Conservation (phyloP, 2,797 vertebrate genomes). For the Acipenser ruthenus region DNA sequence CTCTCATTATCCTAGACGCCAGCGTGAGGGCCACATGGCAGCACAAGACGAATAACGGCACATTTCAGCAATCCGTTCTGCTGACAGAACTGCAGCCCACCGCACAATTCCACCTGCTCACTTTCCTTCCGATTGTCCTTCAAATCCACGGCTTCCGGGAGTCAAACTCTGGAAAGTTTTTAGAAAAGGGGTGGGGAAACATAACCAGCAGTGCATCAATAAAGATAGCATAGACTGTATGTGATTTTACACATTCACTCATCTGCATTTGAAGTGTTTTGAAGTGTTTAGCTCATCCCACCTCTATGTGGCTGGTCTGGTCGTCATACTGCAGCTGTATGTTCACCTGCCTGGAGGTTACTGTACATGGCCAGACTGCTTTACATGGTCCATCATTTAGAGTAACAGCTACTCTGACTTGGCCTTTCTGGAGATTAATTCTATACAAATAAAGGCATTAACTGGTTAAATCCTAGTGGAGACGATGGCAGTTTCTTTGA, state of each 20-base stretch:
- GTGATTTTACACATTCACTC: too few species aligned
- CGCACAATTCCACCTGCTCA: conserved; percentile 65
- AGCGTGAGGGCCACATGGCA: conserved; percentile 63
- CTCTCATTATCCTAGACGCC: conserved; percentile 69
- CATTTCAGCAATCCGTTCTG: conserved; percentile 72
- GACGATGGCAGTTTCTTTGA: too few species aligned
- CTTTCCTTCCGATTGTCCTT: conserved; percentile 35
- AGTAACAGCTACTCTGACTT: too few species aligned
- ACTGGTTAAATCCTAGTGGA: too few species aligned
- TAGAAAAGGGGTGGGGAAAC: background rate
- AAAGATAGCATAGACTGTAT: background rate
- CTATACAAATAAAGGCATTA: too few species aligned
- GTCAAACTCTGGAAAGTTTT: background rate
- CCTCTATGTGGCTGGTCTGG: too few species aligned
- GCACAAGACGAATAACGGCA: conserved; percentile 72
- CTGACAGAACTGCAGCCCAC: conserved; percentile 75
- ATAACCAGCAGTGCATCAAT: background rate
- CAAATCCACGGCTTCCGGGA: conserved; percentile 24
- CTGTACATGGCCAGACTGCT: too few species aligned
- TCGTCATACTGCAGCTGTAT: too few species aligned
- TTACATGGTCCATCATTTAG: too few species aligned
- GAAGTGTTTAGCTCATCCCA: conserved; percentile 7
- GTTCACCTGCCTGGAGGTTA: too few species aligned
- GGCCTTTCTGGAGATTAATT: too few species aligned
- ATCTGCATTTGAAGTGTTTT: conserved; percentile 22